Base-by-base conservation (phyloP, 2,797 vertebrate genomes). In the Fistularia tabacaria region DNA sequence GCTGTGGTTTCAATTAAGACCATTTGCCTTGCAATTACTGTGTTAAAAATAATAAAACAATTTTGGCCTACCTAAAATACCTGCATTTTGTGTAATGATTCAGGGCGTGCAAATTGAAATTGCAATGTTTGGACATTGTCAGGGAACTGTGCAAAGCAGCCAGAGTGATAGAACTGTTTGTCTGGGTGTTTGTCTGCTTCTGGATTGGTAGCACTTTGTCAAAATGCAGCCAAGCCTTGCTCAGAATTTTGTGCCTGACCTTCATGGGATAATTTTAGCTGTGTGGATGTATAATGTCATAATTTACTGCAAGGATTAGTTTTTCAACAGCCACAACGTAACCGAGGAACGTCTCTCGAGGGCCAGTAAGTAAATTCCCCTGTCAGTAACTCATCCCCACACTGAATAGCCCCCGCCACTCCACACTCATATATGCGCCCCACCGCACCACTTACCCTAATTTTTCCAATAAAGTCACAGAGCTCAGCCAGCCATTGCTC, bases 1-100 rank as follows among this genome's bases (percentile, higher is more conserved):
- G 82, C 88, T 81, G 87, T 85, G 85, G 83, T 89, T 91, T 89
- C 89, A 92, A 91, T 92, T 91, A 92, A 91, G 84, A 87, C 65
- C 86, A 91, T 91, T 90, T 87, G 85, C 88, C 85, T 90, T 91
- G 84, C 89, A 92, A 92, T 92, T 92, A 90, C 86, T 83, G 87
- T 83, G 91, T 91, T 92, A 91, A 92, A 91, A 91, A 91, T 91
- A 91, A 91, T 91, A 87, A 91, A 89, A 90, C 87, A 89, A 82
- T 88, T 90, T 88, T 79, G 45, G 78, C 76, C 70, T 77, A 86
- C 83, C 82, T 86, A 83, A 89, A 87, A 87, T 89, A 87, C 85
- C 85, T 89, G 85, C 74, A 77, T 87, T 83, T 82, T 80, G 80
- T 85, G 85, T 85, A 77, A 84, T 80, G 77, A 85, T 81, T 87